Evolutionary conservation across 2,113 vertebrate species (phyloP), one percentile per base, ranked within the genome.

Genomic region (human (Homo sapiens)): DNA sequence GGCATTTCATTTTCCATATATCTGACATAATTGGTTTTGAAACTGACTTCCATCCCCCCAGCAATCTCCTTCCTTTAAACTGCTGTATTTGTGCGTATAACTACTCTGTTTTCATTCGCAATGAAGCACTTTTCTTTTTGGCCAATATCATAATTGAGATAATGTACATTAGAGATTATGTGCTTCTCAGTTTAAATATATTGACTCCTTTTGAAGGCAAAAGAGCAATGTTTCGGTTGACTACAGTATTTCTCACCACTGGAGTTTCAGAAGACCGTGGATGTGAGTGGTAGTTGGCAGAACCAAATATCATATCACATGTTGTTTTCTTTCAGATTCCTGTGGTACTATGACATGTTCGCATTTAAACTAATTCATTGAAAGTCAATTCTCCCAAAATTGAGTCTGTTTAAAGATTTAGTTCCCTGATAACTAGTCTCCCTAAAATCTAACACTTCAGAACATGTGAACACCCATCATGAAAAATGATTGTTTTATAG

Each of bases 371-470:
- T 23, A 48, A 95, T 55, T 45, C 11, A 12, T 43, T 0, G 0
- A 57, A 20, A 81, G 25, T 35, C 6, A 30, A 12, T 43, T 35
- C 23, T 76, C 2, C 4, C 35, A 45, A 48, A 45, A 14, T 0
- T 30, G 30, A 82, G 16, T 85, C 7, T 35, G 14, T 57, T 27
- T 30, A 8, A 94, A 85, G 27, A 27, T 85, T 43, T 43, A 43
- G 2, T 48, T 89, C 8, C 6, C 30, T 80, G 32, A 48, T 90
- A 81, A 72, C 6, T 22, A 5, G 20, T 76, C 13, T 66, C 82
- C 23, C 55, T 91, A 27, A 83, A 91, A 73, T 72, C 1, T 35
- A 93, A 30, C n/a, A 17, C 22, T 89, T 84, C 45, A 93, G 90
- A 85, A 70, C 40, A 52, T n/a, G 81, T 76, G 6, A 17, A 9